Base-by-base conservation (phyloP, 1,140 invertebrate genomes). In the Lasaia peninsularis region DNA sequence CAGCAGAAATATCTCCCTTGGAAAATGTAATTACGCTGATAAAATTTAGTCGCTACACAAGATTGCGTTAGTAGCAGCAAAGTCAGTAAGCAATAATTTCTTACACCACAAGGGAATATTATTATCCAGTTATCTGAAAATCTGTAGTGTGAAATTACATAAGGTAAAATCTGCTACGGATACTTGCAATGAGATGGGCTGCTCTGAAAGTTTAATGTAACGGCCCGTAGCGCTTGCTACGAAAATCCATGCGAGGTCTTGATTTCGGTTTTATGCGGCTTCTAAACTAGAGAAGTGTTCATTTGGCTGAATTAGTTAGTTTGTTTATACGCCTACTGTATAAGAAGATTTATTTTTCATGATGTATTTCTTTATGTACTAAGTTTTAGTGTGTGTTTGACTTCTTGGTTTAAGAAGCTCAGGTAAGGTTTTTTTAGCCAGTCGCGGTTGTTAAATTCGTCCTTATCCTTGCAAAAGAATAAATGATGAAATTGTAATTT, bases 201-300 rank as follows among this genome's bases (percentile, higher is more conserved):
- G 59, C 63, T 66, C 44, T 82, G 75, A 82, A 82, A 82, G 52
- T 80, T 82, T 82, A 82, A 82, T 82, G 79, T 79, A 73, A 75
- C 67, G 71, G 71, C 65, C 69, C 62, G 67, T 64, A 72, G 63
- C 60, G 60, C 66, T 73, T 67, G 68, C 67, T 74, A 73, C 67
- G 63, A 69, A 78, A 75, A 81, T 81, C 71, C 64, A 63, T 64
- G 60, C 57, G 51, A 62, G 59, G 65, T 68, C 73, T 67, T 76
- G 78, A 79, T 79, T 81, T 75, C 71, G 68, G 70, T 77, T 78
- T 78, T 61, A 68, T 64, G 59, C 51, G 61, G 65, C 60, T 55
- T 65, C 53, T 68, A 58, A 67, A 60, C 57, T 52, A 58, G 57
- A 37, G 49, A 61, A 66, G 63, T 69, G 52, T 58, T 69, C 63